Conservation (phyloP, 1,140 invertebrate species). For the Melitaea cinxia region DNA sequence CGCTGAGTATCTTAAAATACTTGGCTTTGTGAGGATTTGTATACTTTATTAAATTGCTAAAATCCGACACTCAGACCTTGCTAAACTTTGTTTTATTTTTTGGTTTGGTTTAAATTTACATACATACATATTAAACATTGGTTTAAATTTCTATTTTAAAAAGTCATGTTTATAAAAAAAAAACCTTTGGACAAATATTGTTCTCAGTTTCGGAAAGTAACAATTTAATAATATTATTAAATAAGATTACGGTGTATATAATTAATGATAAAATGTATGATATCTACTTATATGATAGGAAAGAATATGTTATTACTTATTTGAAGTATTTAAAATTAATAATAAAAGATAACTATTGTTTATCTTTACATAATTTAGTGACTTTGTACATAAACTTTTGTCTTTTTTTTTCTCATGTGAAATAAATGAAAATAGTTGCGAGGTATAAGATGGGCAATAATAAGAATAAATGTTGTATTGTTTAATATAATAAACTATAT, state of each 20-base stretch:
- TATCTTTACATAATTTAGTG: conserved; percentile 21
- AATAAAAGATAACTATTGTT: conserved; percentile 20
- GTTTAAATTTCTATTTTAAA: too few relatives aligned
- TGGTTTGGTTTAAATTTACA: too few relatives aligned
- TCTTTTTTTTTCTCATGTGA: conserved; percentile 2
- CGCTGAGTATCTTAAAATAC: background rate
- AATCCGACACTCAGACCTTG: background rate
- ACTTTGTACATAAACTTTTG: conserved; percentile 11
- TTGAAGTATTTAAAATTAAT: too few relatives aligned
- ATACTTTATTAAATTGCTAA: background rate
- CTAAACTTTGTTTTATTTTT: too few relatives aligned
- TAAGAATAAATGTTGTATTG: conserved; percentile 36
- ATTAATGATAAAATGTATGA: conserved; percentile 6
- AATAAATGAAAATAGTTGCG: conserved; percentile 14
- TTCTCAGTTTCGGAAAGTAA: background rate
- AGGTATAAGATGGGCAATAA: conserved; percentile 31
- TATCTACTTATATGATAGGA: conserved; percentile 1
- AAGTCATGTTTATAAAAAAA: too few relatives aligned
- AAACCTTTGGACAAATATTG: too few relatives aligned
- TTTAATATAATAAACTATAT: conserved; percentile 45
- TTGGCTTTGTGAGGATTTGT: background rate
- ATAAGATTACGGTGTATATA: conserved; percentile 15
- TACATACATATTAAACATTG: too few relatives aligned
- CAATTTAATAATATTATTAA: background rate
- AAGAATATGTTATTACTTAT: too few relatives aligned